Evolutionary conservation across 2,113 vertebrate genomes (phyloP).

Genomic region (Nannospalax galili): DNA sequence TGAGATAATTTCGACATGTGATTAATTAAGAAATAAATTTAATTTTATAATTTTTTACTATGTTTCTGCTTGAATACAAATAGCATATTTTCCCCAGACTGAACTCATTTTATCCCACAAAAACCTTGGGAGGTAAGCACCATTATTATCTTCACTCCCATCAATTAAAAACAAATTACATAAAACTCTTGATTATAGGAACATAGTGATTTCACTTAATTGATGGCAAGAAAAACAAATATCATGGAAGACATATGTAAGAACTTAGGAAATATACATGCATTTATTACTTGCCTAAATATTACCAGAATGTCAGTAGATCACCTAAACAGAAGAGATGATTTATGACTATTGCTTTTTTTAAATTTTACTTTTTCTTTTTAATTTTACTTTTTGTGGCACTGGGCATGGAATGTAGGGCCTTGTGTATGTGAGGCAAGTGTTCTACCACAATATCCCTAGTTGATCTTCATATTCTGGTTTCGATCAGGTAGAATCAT

Average conservation of each 20-base stretch:
- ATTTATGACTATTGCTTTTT: neutral
- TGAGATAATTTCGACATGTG: neutral
- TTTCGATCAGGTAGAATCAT: neutral
- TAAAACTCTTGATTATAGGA: conserved; percentile 50
- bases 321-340: neutral
- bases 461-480: neutral
- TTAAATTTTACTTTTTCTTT: neutral
- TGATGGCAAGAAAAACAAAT: conserved; percentile 55
- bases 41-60: conserved; percentile 28
- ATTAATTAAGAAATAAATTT: conserved; percentile 47
- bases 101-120: neutral
- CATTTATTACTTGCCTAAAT: conserved; percentile 26
- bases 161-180: conserved; percentile 54
- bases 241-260: neutral
- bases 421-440: neutral
- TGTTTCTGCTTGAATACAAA: conserved; percentile 44
- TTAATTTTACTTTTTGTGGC: neutral
- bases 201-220: conserved; percentile 39
- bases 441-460: neutral
- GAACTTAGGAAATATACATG: conserved; percentile 49
- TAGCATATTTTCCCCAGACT: neutral
- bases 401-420: neutral
- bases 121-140: neutral
- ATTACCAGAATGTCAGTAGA: neutral
- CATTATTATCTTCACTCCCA: conserved; percentile 39